A percentile compares a stretch with the other conserved stretches of the same genome.
phyloP scores from a whole-genome alignment of 1,140 invertebrate genomes.

The Drosophila santomea region DNA sequence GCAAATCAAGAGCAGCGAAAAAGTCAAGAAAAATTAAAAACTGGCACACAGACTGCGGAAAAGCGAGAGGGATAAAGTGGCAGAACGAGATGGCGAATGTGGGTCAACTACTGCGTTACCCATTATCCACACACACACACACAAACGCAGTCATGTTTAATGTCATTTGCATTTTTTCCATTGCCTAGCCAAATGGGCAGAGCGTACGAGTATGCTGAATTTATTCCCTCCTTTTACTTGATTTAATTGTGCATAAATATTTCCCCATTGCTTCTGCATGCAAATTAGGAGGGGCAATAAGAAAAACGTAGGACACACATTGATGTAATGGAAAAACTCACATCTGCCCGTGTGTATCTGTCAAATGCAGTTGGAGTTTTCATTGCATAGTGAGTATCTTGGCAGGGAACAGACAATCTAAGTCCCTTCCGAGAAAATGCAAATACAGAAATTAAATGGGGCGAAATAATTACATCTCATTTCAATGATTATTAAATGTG shows the following conservation, averaged over 20 bases:
- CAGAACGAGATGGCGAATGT: conserved; percentile 46
- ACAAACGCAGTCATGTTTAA: conserved; percentile 42
- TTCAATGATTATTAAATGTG: too few relatives aligned
- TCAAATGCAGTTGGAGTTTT: conserved; percentile 42
- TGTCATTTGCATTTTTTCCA: conserved; percentile 66
- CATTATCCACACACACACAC: conserved; percentile 48
- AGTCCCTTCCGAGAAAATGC: background rate
- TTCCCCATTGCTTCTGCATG: conserved; percentile 66
- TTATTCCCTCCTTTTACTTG: conserved; percentile 73
- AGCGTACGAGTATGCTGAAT: conserved; percentile 30
- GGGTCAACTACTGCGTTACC: conserved; percentile 69
- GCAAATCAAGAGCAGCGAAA: conserved; percentile 73
- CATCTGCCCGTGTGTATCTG: background rate
- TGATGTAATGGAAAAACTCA: conserved; percentile 18
- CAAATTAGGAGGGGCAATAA: conserved; percentile 55
- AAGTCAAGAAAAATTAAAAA: conserved; percentile 70
- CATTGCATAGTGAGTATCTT: conserved; percentile 22
- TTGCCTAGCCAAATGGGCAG: conserved; percentile 54
- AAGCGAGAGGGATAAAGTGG: background rate
- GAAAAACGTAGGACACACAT: conserved; percentile 13
- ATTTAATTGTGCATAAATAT: conserved; percentile 83
- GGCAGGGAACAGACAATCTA: too few relatives aligned
- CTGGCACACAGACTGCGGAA: conserved; percentile 22
- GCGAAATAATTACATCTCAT: too few relatives aligned
- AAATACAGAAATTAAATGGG: too few relatives aligned